Evolutionary conservation across 1,140 invertebrate species (phyloP), one percentile per base, ranked within the genome.

Genomic region (Calephelis virginiensis): DNA sequence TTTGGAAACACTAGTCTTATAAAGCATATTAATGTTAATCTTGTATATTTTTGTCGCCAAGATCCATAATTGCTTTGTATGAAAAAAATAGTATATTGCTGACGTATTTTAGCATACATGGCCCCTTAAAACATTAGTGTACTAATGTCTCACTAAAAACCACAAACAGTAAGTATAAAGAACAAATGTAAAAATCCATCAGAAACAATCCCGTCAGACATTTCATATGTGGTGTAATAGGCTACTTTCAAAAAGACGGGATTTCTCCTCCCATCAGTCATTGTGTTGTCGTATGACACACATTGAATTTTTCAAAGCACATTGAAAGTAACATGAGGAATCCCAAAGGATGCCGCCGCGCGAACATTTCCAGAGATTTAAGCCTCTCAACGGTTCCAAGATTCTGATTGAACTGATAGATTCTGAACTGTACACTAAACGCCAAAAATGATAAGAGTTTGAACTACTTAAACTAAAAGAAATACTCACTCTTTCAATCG

Each of bases 221-320:
- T 13, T 66, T 71, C 61, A 56, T 45, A 64, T 62, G 59, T 65
- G 62, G 67, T 46, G 66, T 77, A 74, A 75, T 79, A 70, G 70
- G 73, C 71, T 73, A 71, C 68, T 77, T 67, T 69, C 73, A 76
- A 61, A 75, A 73, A 75, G 71, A 68, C 63, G 63, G 48, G 69
- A 70, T 70, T 73, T 70, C 70, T 70, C 61, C 70, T 72, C 70
- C 70, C 66, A 61, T 75, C 56, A 64, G 61, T 70, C 62, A 68
- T 66, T 74, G 68, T 67, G 67, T 63, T 59, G 64, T 45, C 50
- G 65, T 68, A 40, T 61, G 60, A 61, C 60, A 72, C 64, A 77
- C 77, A 85, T 85, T 80, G 74, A 76, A 83, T 85, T 83, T 85
- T 72, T 80, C 76, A 79, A 68, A 72, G 66, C 69, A 69, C 66